A percentile compares a stretch with the other conserved stretches of the same genome.
Evolutionary conservation across 1,140 invertebrate species (phyloP).

Genomic region (Leptopilina clavipes): DNA sequence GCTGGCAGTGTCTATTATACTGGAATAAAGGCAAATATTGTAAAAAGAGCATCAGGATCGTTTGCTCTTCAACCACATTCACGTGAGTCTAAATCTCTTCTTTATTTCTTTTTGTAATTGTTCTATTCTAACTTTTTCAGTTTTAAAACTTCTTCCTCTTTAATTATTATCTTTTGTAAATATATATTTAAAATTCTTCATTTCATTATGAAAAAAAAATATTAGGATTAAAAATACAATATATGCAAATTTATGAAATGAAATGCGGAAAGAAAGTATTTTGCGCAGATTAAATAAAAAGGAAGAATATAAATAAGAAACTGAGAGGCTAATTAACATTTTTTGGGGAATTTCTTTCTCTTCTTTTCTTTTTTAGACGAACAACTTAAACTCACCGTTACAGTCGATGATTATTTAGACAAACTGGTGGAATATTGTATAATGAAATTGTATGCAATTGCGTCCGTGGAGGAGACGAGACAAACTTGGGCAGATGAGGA

Average conservation of each 20-base stretch:
- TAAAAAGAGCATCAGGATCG: conserved; percentile 82
- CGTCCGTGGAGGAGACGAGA: conserved; percentile 82
- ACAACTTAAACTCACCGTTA: conserved; percentile 77
- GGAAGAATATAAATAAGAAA: not conserved
- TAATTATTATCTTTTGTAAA: no score
- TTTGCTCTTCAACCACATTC: conserved; percentile 77
- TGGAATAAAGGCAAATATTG: conserved; percentile 80
- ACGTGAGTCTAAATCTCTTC: conserved; percentile 74
- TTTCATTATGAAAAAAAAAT: no score
- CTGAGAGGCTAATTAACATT: conserved; percentile 13
- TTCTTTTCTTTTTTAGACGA: conserved; percentile 74
- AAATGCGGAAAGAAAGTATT: no score
- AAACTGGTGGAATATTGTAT: conserved; percentile 85
- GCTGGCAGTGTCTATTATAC: conserved; percentile 86
- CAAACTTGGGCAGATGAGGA: conserved; percentile 86
- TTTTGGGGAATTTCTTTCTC: conserved; percentile 36
- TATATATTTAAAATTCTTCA: no score
- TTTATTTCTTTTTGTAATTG: not conserved
- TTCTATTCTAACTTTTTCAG: not conserved
- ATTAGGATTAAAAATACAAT: no score
- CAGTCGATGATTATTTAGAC: conserved; percentile 80
- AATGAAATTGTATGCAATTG: conserved; percentile 83
- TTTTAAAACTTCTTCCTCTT: no score
- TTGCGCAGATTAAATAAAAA: no score
- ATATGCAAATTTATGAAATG: not conserved